These are phyloP conservation scores for Hippocampus zosterae DNA, from an alignment of 2,113 vertebrate species.

Conservation along the genomic window DNA sequence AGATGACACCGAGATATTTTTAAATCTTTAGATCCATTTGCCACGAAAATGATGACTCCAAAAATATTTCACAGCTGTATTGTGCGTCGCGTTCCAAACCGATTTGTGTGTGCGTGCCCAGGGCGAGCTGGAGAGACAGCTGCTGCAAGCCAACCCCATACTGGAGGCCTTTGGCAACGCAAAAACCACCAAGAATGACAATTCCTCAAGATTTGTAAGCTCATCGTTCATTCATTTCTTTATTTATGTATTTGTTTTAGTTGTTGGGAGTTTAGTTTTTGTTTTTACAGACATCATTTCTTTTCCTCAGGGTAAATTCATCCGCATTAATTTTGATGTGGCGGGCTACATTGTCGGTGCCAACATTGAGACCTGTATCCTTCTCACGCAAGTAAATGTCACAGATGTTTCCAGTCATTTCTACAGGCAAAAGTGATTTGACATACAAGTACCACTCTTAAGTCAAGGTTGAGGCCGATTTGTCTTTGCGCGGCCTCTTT, in stretches of 20 bases:
- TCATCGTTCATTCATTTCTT: not conserved
- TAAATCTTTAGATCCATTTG: constrained; percentile 8
- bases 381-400: constrained; percentile 28
- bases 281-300: not conserved
- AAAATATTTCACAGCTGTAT: not conserved
- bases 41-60: not conserved
- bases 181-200: constrained; percentile 89
- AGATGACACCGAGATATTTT: constrained; percentile 25
- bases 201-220: constrained; percentile 88
- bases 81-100: constrained; percentile 28
- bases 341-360: constrained; percentile 81
- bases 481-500: not conserved
- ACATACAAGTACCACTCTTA: not conserved
- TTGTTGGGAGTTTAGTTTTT: not conserved
- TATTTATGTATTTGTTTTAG: not conserved
- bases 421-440: no score
- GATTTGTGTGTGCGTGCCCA: constrained; percentile 35
- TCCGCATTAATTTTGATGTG: constrained; percentile 81
- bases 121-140: constrained; percentile 88
- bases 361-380: constrained; percentile 84
- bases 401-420: no score
- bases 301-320: constrained; percentile 76
- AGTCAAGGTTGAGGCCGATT: not conserved
- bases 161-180: constrained; percentile 89
- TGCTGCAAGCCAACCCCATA: constrained; percentile 88